Base-by-base conservation (phyloP, 37 sponge, comb jelly and placozoan genomes). In the Beroe forskalii region DNA sequence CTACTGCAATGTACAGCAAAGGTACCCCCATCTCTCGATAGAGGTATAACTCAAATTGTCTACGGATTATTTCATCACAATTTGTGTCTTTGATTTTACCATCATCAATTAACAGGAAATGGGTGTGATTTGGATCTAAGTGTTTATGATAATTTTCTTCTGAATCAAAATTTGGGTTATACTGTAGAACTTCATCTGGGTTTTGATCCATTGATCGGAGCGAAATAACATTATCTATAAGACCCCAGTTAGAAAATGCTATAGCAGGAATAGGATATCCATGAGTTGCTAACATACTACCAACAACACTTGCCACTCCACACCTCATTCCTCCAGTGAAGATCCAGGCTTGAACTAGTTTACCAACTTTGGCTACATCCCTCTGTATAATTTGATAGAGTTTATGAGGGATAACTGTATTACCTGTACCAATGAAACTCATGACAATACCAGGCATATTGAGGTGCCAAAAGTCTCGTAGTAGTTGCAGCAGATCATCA, bases 241-340 rank as follows among this genome's bases (percentile, higher is more conserved):
- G 2, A 72, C 75, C 75, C 75, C 75, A 72, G 75, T 30, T 32
- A 33, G 32, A 1, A 20, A 72, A 72, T 3, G 39, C 75, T 35
- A 72, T 72, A 39, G 75, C 75, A 35, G 75, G 75, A 32, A 37
- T 39, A 72, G 75, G 75, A 39, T 72, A 72, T 8, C 75, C 40
- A 37, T 72, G 75, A 9, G 75, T 72, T 3, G 40, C 12, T 8
- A 72, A 20, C 75, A 72, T 72, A 30, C 14, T 23, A 19, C 75
- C 75, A 32, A 72, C 33, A 37, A 72, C 40, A 32, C 22, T 37
- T 3, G 75, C 28, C 3, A 30, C 23, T 38, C 75, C 75, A 6
- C 40, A 3, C 22, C 19, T 17, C 1, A 72, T 3, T 22, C 75
- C 75, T 1, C 33, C 31, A 8, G 75, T 72, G 22, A 72, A 38